phyloP scores from a whole-genome alignment of 1,140 invertebrate species.

The Mylabris phalerata region DNA sequence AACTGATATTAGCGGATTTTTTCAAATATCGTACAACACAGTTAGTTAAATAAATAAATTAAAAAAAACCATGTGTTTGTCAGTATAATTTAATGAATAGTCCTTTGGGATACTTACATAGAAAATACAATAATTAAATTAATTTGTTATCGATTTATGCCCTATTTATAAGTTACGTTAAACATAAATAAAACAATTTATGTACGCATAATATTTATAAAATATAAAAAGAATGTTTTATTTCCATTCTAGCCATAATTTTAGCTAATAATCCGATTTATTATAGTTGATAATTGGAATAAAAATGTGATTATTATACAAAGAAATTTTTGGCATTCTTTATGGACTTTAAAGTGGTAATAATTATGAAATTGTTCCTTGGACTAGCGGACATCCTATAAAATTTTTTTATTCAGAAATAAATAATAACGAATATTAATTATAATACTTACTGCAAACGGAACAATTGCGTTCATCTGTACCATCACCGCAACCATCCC shows the following conservation, averaged over 20 bases:
- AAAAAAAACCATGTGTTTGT: too few relatives aligned
- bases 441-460: slow-evolving; percentile 72
- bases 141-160: not conserved
- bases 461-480: slow-evolving; percentile 76
- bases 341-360: slow-evolving; percentile 5
- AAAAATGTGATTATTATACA: not conserved
- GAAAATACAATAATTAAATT: too few relatives aligned
- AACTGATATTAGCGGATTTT: too few relatives aligned
- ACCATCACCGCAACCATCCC: slow-evolving; percentile 84
- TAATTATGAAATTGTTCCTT: slow-evolving; percentile 34
- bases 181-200: not conserved
- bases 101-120: too few relatives aligned
- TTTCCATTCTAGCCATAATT: too few relatives aligned
- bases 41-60: too few relatives aligned
- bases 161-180: not conserved
- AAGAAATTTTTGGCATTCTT: slow-evolving; percentile 36
- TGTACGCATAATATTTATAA: not conserved
- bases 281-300: too few relatives aligned
- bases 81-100: too few relatives aligned
- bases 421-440: not conserved
- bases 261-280: too few relatives aligned
- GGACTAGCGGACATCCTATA: slow-evolving; percentile 50
- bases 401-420: slow-evolving; percentile 30
- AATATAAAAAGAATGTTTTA: not conserved
- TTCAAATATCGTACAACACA: too few relatives aligned